Percentiles rank a stretch among this genome's conserved stretches.
Conservation (phyloP, 2,113 vertebrate genomes). For the Cyphomyrus discorhynchus region DNA sequence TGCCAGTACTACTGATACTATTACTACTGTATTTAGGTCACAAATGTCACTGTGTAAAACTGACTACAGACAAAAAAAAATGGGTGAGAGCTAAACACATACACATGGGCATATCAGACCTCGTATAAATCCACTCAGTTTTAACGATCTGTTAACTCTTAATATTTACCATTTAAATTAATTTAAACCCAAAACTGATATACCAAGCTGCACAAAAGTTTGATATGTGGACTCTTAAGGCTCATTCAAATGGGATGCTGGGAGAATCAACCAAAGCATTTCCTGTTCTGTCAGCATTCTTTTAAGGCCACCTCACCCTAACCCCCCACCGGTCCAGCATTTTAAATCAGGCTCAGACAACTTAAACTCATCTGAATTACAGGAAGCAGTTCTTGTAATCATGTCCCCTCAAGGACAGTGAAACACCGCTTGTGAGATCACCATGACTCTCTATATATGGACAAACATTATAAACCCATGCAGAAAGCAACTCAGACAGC, state of each 20-base stretch:
- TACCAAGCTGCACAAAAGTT: neutral
- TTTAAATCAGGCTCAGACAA: neutral
- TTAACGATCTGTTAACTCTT: neutral
- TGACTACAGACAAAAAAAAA: neutral
- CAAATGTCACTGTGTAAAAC: neutral
- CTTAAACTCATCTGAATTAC: neutral
- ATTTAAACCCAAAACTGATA: neutral
- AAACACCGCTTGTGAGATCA: neutral
- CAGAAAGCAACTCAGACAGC: neutral
- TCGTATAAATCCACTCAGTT: neutral
- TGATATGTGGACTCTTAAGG: neutral
- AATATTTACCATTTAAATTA: neutral
- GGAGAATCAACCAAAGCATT: neutral
- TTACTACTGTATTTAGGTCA: neutral
- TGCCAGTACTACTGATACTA: neutral
- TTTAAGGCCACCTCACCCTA: neutral
- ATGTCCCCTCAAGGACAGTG: neutral
- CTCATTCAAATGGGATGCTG: neutral
- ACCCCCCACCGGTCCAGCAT: neutral
- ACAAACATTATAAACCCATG: neutral
- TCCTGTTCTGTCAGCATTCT: neutral
- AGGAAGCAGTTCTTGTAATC: neutral
- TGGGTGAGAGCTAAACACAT: neutral
- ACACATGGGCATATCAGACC: neutral
- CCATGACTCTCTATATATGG: neutral